A percentile compares a stretch with the other conserved stretches of the same genome.
phyloP scores from a whole-genome alignment of 2,113 vertebrate species.

The Sylvietta virens region DNA sequence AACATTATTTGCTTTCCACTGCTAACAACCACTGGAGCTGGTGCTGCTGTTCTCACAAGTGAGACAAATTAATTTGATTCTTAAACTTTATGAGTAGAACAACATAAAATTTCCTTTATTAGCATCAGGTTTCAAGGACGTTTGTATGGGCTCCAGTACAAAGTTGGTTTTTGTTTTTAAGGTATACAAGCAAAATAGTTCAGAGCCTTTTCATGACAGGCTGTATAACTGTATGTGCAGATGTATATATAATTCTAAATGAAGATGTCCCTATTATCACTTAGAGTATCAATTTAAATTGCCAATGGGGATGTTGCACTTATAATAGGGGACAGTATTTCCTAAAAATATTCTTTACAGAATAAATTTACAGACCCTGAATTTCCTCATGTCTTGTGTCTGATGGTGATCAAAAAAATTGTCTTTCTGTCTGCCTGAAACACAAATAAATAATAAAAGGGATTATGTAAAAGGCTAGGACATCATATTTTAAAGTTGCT shows the following conservation, averaged over 20 bases:
- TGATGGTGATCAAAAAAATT: not conserved
- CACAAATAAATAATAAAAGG: not conserved
- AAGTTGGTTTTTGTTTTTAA: not conserved
- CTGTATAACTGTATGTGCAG: not conserved
- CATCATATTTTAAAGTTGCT: not conserved
- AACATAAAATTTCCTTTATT: not conserved
- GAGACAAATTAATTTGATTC: not conserved
- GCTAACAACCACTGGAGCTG: not conserved
- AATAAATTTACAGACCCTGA: not conserved
- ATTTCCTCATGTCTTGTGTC: not conserved
- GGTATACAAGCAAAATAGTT: not conserved
- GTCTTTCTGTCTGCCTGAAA: not conserved
- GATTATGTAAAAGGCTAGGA: not conserved
- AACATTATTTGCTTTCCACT: not conserved
- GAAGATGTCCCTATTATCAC: not conserved
- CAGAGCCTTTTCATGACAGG: not conserved
- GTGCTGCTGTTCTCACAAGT: not conserved
- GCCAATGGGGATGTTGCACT: not conserved
- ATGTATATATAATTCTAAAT: not conserved
- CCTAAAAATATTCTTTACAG: not conserved
- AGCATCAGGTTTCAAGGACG: not conserved
- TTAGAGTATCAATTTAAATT: not conserved
- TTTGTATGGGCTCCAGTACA: not conserved
- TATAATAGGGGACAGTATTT: not conserved
- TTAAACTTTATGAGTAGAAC: not conserved